Base-by-base conservation (phyloP, 2,113 vertebrate genomes). In the Bos javanicus region DNA sequence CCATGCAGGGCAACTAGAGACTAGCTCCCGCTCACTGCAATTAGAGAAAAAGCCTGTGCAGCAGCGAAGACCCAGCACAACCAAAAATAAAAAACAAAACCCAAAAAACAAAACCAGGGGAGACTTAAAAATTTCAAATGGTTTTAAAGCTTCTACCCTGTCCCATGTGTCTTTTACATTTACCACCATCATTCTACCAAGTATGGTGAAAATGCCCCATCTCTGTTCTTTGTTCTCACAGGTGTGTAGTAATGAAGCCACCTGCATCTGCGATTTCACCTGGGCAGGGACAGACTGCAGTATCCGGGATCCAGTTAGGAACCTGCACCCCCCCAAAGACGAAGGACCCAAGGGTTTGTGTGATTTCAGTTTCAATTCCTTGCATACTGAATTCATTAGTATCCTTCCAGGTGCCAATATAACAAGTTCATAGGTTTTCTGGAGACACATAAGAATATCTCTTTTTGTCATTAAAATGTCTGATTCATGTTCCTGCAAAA, bases 221-320 rank as follows among this genome's bases (percentile, higher is more conserved):
- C 93, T 82, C 76, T 39, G 78, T 67, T 91, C 96, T 19, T 90
- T 97, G 91, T 95, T 43, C 91, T 98, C 87, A 54, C 90, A 99
- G 99, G 99, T 99, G 92, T 99, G 99, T 98, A 99, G 99, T 98
- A 99, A 99, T 81, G 99, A 99, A 99, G 99, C 99, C 80, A 99
- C 99, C n/a, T 99, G 99, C 98, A 99, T 99, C 97, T 99, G 99
- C 98, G 99, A 99, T 97, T 98, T 98, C 92, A 99, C 99, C 86
- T 99, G 99, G 99, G 99, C 99, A 16, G 99, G 99, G 52, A 99
- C 99, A 80, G 99, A 99, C 98, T 99, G 99, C 99, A 99, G 99
- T 98, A 99, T 99, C 98, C 99, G 99, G 60, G 99, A 99, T 98
- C 99, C 99, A 13, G 98, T 99, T 83, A 99, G 99, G 98, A 98